Percentiles rank a stretch among this genome's conserved stretches.
phyloP scores from a whole-genome alignment of 2,797 vertebrate species.

The Serranus cabrilla region DNA sequence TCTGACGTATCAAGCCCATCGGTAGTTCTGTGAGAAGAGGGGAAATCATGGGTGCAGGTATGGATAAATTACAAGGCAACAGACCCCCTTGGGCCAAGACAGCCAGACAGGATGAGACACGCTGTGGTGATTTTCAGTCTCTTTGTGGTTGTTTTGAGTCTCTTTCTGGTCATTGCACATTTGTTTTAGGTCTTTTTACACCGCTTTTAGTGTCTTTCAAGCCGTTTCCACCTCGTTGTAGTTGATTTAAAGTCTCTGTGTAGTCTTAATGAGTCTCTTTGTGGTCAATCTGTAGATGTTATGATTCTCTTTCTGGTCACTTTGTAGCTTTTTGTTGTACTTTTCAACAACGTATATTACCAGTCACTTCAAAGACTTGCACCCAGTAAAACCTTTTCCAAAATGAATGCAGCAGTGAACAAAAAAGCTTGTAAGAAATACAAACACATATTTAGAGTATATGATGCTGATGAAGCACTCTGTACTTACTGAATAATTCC shows the following conservation, averaged over 20 bases:
- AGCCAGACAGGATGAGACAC: not conserved
- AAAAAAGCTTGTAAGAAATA: not conserved
- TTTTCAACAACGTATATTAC: not conserved
- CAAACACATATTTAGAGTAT: not conserved
- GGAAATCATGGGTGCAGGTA: constrained; percentile 2
- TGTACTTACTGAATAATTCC: constrained; percentile 89
- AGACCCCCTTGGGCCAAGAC: not conserved
- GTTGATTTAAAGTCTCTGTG: not conserved
- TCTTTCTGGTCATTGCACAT: no score
- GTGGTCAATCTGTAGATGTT: not conserved
- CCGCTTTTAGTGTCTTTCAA: not conserved
- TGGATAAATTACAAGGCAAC: not conserved
- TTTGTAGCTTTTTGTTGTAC: not conserved
- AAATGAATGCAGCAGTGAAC: constrained; percentile 5
- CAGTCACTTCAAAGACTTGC: not conserved
- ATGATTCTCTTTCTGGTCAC: not conserved
- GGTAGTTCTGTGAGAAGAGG: constrained; percentile 80
- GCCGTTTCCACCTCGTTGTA: not conserved
- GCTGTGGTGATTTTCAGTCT: not conserved
- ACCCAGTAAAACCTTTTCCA: not conserved
- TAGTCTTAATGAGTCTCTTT: not conserved
- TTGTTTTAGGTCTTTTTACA: no score
- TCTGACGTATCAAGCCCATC: constrained; percentile 80
- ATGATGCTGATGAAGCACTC: not conserved
- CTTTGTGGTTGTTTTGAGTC: not conserved